phyloP scores from a whole-genome alignment of 2,797 vertebrate species.

The Halcyon badia region DNA sequence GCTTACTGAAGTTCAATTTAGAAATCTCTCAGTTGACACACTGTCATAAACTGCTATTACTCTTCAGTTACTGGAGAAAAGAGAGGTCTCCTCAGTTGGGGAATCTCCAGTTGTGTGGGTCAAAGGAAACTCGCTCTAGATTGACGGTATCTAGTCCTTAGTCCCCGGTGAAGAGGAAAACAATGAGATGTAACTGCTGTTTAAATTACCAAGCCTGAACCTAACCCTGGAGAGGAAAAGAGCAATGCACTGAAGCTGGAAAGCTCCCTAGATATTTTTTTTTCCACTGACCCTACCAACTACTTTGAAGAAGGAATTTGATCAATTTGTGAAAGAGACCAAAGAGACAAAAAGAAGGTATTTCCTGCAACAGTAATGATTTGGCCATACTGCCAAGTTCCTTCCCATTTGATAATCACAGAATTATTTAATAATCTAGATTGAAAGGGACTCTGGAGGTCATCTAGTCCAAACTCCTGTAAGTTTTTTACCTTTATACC shows the following conservation, averaged over 20 bases:
- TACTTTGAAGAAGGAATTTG: neutral
- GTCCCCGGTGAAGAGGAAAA: neutral
- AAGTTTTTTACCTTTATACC: neutral
- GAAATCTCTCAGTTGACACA: neutral
- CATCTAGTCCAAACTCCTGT: neutral
- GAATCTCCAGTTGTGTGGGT: neutral
- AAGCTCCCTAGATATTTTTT: neutral
- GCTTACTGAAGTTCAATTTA: neutral
- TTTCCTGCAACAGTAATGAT: neutral
- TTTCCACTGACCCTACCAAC: neutral
- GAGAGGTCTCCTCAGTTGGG: neutral
- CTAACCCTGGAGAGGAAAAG: neutral
- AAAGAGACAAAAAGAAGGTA: neutral
- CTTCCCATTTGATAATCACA: neutral
- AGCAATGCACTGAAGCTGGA: neutral
- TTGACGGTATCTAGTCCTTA: neutral
- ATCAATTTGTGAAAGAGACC: neutral
- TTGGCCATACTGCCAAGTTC: neutral
- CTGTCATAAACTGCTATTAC: neutral
- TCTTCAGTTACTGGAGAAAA: neutral
- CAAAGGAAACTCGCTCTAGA: neutral
- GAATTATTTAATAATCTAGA: neutral
- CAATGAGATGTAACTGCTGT: neutral
- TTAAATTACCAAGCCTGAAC: neutral
- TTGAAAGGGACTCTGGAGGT: neutral